A percentile compares a stretch with the other conserved stretches of the same genome.
Conservation (phyloP, 2,888 invertebrate species). For the Philaethria dido region DNA sequence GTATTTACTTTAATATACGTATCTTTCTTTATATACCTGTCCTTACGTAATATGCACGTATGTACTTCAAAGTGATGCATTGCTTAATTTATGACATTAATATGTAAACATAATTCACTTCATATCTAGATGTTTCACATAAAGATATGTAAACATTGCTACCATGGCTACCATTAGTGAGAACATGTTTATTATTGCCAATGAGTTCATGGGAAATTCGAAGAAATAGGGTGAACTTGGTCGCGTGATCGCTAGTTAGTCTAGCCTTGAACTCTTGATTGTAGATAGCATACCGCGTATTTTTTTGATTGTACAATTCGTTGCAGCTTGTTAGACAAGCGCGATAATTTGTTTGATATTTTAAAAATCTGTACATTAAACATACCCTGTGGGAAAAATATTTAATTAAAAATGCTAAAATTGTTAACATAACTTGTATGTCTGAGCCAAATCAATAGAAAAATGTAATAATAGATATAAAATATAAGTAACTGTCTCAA, state of each 20-base stretch:
- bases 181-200: slow-evolving; percentile 44
- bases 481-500: too few species aligned
- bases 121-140: neutral
- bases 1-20: too few species aligned
- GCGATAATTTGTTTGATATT: neutral
- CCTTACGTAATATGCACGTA: too few species aligned
- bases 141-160: slow-evolving; percentile 38
- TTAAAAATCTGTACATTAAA: neutral
- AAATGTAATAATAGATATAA: too few species aligned
- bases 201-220: slow-evolving; percentile 44
- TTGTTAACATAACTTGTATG: too few species aligned
- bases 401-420: too few species aligned
- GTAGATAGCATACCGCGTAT: slow-evolving; percentile 19
- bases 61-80: too few species aligned
- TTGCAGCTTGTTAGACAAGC: neutral
- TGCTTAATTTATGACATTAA: too few species aligned
- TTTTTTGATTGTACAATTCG: neutral
- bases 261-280: slow-evolving; percentile 45
- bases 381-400: too few species aligned
- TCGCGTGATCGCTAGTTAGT: slow-evolving; percentile 43
- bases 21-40: too few species aligned
- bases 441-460: too few species aligned
- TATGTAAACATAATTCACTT: neutral
- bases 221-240: slow-evolving; percentile 43
- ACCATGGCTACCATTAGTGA: slow-evolving; percentile 42